Conservation (phyloP, 2,888 invertebrate genomes). For the Panzeria rudis region DNA sequence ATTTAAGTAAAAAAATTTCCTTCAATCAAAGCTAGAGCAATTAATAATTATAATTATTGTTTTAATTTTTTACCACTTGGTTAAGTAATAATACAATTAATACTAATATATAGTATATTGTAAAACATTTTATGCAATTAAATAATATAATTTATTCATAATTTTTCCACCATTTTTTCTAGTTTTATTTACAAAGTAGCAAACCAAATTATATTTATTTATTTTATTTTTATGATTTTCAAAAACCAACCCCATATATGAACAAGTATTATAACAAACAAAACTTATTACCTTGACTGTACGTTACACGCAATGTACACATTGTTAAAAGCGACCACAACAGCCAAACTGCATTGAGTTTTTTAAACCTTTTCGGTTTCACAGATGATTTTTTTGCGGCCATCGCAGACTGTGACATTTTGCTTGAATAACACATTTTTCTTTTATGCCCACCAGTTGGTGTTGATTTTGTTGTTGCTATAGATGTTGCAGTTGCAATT, state of each 20-base stretch:
- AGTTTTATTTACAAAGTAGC: conserved; percentile 39
- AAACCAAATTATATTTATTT: conserved; percentile 1
- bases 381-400: conserved; percentile 17
- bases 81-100: conserved; percentile 46
- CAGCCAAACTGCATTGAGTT: conserved; percentile 42
- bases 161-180: conserved; percentile 37
- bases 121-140: conserved; percentile 47
- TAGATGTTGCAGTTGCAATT: conserved; percentile 4
- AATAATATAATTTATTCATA: conserved; percentile 48
- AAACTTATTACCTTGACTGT: conserved; percentile 69
- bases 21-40: conserved; percentile 8
- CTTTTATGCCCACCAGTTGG: conserved; percentile 53
- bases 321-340: conserved; percentile 56
- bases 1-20: not conserved
- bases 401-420: conserved; percentile 57
- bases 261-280: conserved; percentile 28
- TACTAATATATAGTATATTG: not conserved
- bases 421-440: conserved; percentile 42
- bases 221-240: conserved; percentile 6
- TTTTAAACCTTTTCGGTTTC: conserved; percentile 36
- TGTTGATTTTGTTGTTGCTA: conserved; percentile 20
- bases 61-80: conserved; percentile 40
- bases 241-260: conserved; percentile 12
- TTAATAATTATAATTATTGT: conserved; percentile 33
- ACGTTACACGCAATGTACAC: conserved; percentile 61